phyloP scores from a whole-genome alignment of 2,888 invertebrate species.

The Ditula angustiorana region DNA sequence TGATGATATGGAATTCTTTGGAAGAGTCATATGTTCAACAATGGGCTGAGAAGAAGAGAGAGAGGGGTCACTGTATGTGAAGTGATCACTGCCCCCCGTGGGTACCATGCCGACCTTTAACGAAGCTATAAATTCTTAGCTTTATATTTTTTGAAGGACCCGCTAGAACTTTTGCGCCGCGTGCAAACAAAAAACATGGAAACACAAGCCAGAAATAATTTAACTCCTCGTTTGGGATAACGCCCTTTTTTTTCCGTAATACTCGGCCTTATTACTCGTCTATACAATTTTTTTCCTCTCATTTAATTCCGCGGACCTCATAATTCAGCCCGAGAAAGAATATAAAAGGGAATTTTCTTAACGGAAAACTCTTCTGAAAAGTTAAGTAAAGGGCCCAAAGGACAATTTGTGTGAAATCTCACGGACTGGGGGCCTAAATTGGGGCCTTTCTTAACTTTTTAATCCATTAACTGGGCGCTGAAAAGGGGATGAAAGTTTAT shows the following conservation, averaged over 20 bases:
- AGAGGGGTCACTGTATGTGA: no score
- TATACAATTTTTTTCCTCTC: slow-evolving; percentile 22
- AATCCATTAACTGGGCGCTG: slow-evolving; percentile 38
- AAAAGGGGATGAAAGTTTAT: slow-evolving; percentile 31
- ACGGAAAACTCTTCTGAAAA: slow-evolving; percentile 25
- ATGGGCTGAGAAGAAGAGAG: no score
- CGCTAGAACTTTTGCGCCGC: no score
- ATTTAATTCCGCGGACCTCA: slow-evolving; percentile 29
- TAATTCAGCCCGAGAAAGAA: slow-evolving; percentile 21
- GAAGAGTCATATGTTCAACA: no score
- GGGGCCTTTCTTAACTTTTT: slow-evolving; percentile 38
- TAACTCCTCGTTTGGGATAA: neutral
- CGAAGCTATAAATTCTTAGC: no score
- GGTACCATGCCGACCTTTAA: no score
- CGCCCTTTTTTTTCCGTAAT: slow-evolving; percentile 1
- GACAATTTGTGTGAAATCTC: slow-evolving; percentile 38
- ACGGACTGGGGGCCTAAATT: slow-evolving; percentile 17
- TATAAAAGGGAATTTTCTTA: slow-evolving; percentile 28
- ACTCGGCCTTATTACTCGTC: slow-evolving; percentile 3
- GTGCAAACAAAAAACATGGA: no score
- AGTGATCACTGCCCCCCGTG: no score
- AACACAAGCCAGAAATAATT: neutral
- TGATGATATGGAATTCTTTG: no score
- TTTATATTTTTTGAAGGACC: no score
- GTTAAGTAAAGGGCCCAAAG: slow-evolving; percentile 34